Base-by-base conservation (phyloP, 2,888 invertebrate species). In the Dolichomitus sp. region DNA sequence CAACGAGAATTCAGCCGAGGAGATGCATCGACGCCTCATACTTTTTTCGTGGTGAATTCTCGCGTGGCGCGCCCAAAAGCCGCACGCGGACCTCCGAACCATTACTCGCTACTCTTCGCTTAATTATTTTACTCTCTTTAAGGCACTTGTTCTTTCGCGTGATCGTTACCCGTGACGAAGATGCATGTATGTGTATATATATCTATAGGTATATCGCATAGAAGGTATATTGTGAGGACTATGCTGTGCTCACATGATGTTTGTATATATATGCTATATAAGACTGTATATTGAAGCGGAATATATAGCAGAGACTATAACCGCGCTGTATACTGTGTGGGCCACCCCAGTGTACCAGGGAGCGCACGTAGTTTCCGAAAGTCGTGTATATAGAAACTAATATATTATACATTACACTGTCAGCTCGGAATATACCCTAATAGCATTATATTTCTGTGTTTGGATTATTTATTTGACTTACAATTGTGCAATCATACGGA, bases 21-120 rank as follows among this genome's bases (percentile, higher is more conserved):
- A 75, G 77, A 77, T 75, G 80, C 81, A 82, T 83, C 79, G 83
- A 80, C 83, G 83, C 73, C 79, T 79, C 80, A 50, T 72, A 57
- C 72, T 77, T 81, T 83, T 81, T 79, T 75, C 76, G 63, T 75
- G 66, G 75, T 73, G 72, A 82, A 80, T 78, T 80, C 81, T 85
- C 85, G 78, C 78, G 80, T 82, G 83, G 81, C 83, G 76, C 83
- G 83, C 78, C 80, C 81, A 70, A 75, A 79, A 82, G 74, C 78
- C 69, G 70, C 78, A 65, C 78, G 75, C 79, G 85, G 79, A 61
- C 80, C 73, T 48, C 11, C 75, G 48, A 69, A 83, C 75, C 78
- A 85, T 81, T 83, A 83, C 65, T 63, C 77, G 74, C 65, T 54
- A 72, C 80, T 82, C 70, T 68, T 52, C 63, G 70, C 48, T 74